phyloP scores from a whole-genome alignment of 2,113 vertebrate species.

The Peromyscus maniculatus region DNA sequence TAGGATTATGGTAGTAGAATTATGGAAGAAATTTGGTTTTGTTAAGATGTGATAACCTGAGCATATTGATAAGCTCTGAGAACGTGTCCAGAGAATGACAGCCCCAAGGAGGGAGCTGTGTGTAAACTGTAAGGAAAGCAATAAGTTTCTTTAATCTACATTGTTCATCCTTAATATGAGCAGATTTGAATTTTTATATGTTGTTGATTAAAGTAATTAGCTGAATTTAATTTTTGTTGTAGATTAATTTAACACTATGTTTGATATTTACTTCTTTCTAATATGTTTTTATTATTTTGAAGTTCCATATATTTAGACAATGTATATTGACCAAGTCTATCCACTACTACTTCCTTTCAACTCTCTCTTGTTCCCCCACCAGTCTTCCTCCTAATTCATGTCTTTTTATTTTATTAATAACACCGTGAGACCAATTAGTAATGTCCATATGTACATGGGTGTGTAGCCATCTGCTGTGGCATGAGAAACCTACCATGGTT shows the following conservation, averaged over 20 bases:
- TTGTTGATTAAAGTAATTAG: conserved; percentile 39
- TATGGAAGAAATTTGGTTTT: conserved; percentile 32
- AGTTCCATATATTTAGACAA: neutral
- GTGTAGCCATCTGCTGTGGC: neutral
- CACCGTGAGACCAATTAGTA: neutral
- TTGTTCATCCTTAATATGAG: neutral
- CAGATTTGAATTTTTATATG: conserved; percentile 33
- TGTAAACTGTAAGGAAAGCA: conserved; percentile 52
- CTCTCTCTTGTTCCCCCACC: neutral
- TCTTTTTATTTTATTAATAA: neutral
- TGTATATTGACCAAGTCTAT: neutral
- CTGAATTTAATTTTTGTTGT: conserved; percentile 2
- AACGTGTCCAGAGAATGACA: conserved; percentile 9
- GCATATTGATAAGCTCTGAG: neutral
- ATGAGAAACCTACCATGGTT: neutral
- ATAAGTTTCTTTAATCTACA: conserved; percentile 7
- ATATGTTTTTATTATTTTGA: neutral
- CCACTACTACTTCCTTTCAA: neutral
- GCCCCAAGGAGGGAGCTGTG: neutral
- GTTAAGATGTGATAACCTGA: conserved; percentile 39
- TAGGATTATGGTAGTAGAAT: conserved; percentile 17
- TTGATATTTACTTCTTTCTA: neutral
- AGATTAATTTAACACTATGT: neutral
- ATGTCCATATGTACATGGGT: too few species aligned
- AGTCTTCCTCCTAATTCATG: neutral